Conservation (phyloP, 2,113 vertebrate genomes). For the Platichthys stellatus region DNA sequence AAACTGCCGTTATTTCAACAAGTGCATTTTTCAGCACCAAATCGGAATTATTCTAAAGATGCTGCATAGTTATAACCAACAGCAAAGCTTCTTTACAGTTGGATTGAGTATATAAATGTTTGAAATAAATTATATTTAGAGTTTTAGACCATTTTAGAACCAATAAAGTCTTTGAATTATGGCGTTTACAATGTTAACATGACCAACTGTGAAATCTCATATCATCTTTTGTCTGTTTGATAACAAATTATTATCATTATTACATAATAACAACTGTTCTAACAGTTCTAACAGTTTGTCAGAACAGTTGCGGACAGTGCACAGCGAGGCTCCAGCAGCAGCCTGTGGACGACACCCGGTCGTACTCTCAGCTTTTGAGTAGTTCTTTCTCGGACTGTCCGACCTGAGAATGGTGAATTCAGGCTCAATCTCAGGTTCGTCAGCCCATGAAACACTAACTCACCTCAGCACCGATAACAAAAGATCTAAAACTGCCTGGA, state of each 20-base stretch:
- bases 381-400: constrained; percentile 92
- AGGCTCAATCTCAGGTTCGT: constrained; percentile 96
- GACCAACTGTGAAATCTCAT: not conserved
- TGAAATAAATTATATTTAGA: too few species aligned
- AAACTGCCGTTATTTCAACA: too few species aligned
- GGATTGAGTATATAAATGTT: too few species aligned
- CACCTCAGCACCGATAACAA: constrained; percentile 42
- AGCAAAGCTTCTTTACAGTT: too few species aligned
- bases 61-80: too few species aligned
- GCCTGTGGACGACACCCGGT: not conserved
- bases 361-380: constrained; percentile 59
- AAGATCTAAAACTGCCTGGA: not conserved
- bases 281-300: not conserved
- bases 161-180: not conserved
- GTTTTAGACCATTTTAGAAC: not conserved
- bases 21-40: too few species aligned
- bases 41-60: too few species aligned
- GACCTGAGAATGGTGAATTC: constrained; percentile 92
- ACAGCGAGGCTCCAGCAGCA: not conserved
- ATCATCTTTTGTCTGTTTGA: not conserved
- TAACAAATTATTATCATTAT: not conserved
- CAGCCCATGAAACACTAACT: constrained; percentile 91
- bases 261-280: too few species aligned
- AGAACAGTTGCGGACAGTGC: not conserved
- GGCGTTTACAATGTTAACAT: not conserved